Base-by-base conservation (phyloP, 2,113 vertebrate species). In the Grammomys surdaster region DNA sequence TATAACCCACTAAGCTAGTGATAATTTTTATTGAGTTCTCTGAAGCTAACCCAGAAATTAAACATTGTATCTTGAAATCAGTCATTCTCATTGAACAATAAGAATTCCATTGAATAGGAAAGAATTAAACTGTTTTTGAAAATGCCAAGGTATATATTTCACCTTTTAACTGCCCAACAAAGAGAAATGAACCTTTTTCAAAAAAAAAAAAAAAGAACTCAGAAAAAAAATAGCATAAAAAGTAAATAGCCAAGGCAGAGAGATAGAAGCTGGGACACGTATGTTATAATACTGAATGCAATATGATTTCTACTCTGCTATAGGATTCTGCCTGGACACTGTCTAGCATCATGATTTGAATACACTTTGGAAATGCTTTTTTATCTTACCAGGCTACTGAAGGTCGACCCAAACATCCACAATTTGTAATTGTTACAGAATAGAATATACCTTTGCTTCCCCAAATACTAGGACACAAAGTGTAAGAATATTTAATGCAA, bases 401-500 rank as follows among this genome's bases (percentile, higher is more conserved):
- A 87, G 69, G 16, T 54, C 69, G 43, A 72, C 75, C 81, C 75
- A 54, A 86, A 60, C 77, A 96, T 70, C 70, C 43, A 88, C 40
- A 24, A n/a, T 94, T 78, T 92, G 51, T 88, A 93, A 84, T 91
- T 96, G 91, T 96, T 94, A 88, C 33, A 89, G 89, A 60, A 93
- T 46, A 95, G 73, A 93, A 96, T 91, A 93, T 76, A 54, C 46
- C 86, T 97, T 94, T 95, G 16, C 60, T 80, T 70, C 86, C 77
- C 43, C 54, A 93, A 97, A 95, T 89, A 60, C 89, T 95, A 89
- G 78, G 92, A 72, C 81, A 94, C 4, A 12, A 54, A 72, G 63
- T 78, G 89, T 91, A 80, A 95, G 95, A 95, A 94, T 95, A 97
- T 89, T 96, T 92, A 92, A 97, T 96, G 58, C 63, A 73, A 58